Base-by-base conservation (phyloP, 2,888 invertebrate species). In the Cryptocheilus praepositus region DNA sequence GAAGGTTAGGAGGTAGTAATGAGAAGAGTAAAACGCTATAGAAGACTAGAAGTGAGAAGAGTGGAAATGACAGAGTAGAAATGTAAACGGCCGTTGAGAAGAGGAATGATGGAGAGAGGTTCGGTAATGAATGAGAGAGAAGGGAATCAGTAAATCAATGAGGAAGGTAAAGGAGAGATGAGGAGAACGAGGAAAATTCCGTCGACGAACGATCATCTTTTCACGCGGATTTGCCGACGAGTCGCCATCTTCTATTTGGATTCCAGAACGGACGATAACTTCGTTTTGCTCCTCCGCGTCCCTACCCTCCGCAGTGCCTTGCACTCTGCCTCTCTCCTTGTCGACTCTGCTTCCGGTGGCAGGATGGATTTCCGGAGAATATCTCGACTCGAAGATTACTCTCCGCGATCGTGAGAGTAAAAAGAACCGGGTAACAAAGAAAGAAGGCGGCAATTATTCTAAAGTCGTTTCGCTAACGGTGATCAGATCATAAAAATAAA, bases 331-430 rank as follows among this genome's bases (percentile, higher is more conserved):
- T 16, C n/a, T 13, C 25, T 59, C 49, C 25, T 5, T 1, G 65
- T 60, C 64, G 61, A 52, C 54, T 54, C 49, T 43, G 62, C 62
- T 75, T 75, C 71, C 71, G 61, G 64, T 13, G 65, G 36, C 66
- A 61, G 60, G 78, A 73, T 76, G 68, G 71, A 73, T 78, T 78
- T 70, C 71, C 69, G 69, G 25, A 51, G 61, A 54, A 36, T 56
- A 77, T 68, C 62, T 69, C 73, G 63, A 18, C 52, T 70, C 70
- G 70, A 70, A 69, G 64, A 77, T 77, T 69, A 66, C 57, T 66
- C 15, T 18, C 52, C 18, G 36, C 5, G 25, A 18, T 1, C 11
- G 45, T 36, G 0, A 25, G 21, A n/a, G 43, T 49, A n/a, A 16
- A 18, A 36, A n/a, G 16, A 13, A 19, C 36, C 5, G 25, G n/a